Base-by-base conservation (phyloP, 2,888 invertebrate genomes). In the Thelaira solivaga region DNA sequence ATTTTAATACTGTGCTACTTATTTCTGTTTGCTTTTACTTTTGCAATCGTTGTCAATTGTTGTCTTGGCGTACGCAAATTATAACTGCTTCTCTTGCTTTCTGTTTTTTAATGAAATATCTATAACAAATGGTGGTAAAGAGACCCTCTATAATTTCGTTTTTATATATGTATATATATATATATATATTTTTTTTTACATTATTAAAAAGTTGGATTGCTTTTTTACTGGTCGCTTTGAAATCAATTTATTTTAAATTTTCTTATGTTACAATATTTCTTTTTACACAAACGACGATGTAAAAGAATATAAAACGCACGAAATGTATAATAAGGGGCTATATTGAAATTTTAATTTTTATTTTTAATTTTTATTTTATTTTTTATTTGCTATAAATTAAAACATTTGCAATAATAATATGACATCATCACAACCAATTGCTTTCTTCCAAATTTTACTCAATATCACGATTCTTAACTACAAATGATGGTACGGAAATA, bases 251-350 rank as follows among this genome's bases (percentile, higher is more conserved):
- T 18, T 57, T 57, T n/a, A n/a, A n/a, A n/a, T 29, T 20, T 4
- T 36, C 16, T 41, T 45, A 51, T 51, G 26, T 36, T 53, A 47
- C 26, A 29, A 47, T n/a, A n/a, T n/a, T n/a, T 57, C 41, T 41
- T 26, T 57, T 57, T 47, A 24, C 11, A 45, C 11, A 41, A 45
- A 55, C 34, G 53, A 41, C 51, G 59, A 39, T 2, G 51, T 45
- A n/a, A 62, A 64, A 36, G 64, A 53, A 62, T 72, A 29, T 16
- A 62, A 53, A 36, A 34, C 26, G 45, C 47, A n/a, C n/a, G n/a
- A n/a, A n/a, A n/a, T n/a, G n/a, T n/a, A n/a, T n/a, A n/a, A n/a
- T n/a, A n/a, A n/a, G n/a, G n/a, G n/a, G n/a, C n/a, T n/a, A n/a
- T n/a, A n/a, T n/a, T n/a, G n/a, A n/a, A n/a, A n/a, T n/a, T n/a